Percentiles rank a stretch among this genome's conserved stretches.
Conservation (phyloP, 2,113 vertebrate genomes). For the Cyanoramphus novaezelandiae region DNA sequence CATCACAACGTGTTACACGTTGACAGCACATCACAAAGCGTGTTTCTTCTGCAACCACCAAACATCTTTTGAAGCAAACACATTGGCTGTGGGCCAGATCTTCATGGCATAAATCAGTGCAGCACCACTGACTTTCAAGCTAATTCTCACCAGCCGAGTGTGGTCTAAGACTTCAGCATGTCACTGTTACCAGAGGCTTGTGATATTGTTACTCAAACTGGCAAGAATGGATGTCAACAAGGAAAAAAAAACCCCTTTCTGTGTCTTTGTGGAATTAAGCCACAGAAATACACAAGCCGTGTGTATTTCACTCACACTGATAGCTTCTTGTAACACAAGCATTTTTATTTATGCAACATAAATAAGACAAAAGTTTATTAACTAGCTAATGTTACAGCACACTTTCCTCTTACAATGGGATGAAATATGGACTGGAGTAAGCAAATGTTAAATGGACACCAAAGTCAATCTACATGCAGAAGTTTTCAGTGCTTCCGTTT, state of each 20-base stretch:
- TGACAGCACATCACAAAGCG: background rate
- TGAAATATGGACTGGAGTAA: background rate
- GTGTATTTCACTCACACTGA: background rate
- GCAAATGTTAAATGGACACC: background rate
- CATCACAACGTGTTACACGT: background rate
- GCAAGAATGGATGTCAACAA: background rate
- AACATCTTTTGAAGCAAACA: conserved; percentile 37
- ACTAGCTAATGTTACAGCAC: background rate
- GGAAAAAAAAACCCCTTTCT: background rate
- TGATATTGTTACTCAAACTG: background rate
- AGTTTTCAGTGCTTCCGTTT: background rate
- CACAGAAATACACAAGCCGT: background rate
- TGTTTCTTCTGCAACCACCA: background rate
- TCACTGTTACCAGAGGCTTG: background rate
- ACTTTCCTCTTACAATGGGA: background rate
- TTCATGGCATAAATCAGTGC: background rate
- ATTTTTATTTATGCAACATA: background rate
- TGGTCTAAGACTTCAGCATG: conserved; percentile 14
- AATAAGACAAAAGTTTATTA: background rate
- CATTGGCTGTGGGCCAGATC: conserved; percentile 39
- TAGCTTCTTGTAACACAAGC: background rate
- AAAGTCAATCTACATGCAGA: background rate
- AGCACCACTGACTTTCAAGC: conserved; percentile 25
- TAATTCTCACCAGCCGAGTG: conserved; percentile 50
- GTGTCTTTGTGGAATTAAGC: background rate